phyloP scores from a whole-genome alignment of 2,888 invertebrate genomes.

The Mythimna vitellina region DNA sequence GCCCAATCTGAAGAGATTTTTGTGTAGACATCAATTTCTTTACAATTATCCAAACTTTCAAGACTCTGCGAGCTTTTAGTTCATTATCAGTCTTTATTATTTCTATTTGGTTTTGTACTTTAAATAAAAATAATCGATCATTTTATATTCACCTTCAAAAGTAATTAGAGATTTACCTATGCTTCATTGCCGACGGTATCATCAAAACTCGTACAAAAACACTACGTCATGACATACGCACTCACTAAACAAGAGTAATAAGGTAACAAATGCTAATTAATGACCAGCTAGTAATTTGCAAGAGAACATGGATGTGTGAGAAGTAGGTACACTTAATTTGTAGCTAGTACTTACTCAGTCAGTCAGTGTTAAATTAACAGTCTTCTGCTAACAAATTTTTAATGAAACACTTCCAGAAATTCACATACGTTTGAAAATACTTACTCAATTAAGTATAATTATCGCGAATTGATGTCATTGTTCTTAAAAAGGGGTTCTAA shows the following conservation, averaged over 20 bases:
- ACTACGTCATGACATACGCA: conserved; percentile 3
- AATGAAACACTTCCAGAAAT: conserved; percentile 37
- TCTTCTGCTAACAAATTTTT: conserved; percentile 14
- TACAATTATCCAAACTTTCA: too few relatives aligned
- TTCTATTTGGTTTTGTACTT: too few relatives aligned
- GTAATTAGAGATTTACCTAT: not conserved
- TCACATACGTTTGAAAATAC: conserved; percentile 33
- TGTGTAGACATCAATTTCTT: too few relatives aligned
- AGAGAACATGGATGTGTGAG: conserved; percentile 14
- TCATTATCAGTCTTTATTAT: too few relatives aligned
- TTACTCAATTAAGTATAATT: conserved; percentile 6
- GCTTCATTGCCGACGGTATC: not conserved
- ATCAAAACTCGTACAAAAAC: not conserved
- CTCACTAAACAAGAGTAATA: not conserved
- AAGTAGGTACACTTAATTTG: conserved; percentile 16
- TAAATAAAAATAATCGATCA: not conserved
- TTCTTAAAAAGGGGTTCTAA: not conserved
- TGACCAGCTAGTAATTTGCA: conserved; percentile 17
- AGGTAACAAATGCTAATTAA: conserved; percentile 25
- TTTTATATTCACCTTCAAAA: not conserved
- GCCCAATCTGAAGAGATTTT: too few relatives aligned
- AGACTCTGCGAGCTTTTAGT: too few relatives aligned
- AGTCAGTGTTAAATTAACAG: conserved; percentile 35
- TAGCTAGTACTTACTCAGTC: conserved; percentile 6
- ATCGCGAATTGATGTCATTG: conserved; percentile 3